These are phyloP conservation scores for Leuctra nigra DNA, from an alignment of 2,888 invertebrate species.

Conservation along the genomic window DNA sequence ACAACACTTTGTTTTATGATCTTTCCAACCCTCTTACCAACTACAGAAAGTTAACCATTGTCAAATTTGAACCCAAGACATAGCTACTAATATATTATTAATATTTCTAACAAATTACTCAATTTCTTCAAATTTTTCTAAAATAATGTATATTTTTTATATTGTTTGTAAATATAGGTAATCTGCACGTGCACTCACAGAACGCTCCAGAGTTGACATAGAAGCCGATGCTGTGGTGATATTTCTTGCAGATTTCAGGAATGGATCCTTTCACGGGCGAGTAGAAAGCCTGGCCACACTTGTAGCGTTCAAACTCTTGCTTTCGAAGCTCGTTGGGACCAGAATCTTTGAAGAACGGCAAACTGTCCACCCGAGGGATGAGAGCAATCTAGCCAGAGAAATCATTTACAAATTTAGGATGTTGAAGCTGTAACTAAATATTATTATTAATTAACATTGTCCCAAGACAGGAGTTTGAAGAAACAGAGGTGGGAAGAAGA, in stretches of 20 bases:
- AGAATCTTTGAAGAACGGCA: slow-evolving; percentile 72
- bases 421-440: too few species aligned
- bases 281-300: slow-evolving; percentile 73
- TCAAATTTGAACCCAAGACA: too few species aligned
- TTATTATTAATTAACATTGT: too few species aligned
- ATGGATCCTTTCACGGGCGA: slow-evolving; percentile 55
- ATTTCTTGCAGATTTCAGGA: slow-evolving; percentile 73
- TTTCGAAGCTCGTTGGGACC: slow-evolving; percentile 53
- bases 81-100: neutral
- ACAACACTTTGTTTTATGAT: too few species aligned
- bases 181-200: slow-evolving; percentile 53
- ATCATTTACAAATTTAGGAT: too few species aligned
- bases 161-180: too few species aligned
- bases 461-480: too few species aligned
- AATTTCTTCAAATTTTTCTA: neutral
- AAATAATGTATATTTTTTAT: too few species aligned
- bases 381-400: slow-evolving; percentile 58
- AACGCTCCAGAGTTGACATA: slow-evolving; percentile 78
- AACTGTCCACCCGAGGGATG: slow-evolving; percentile 68
- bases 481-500: too few species aligned
- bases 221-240: slow-evolving; percentile 79
- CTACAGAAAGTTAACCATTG: too few species aligned
- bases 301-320: slow-evolving; percentile 69
- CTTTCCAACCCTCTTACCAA: too few species aligned
- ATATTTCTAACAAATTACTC: neutral